These are phyloP conservation scores for Enteromius radiatus DNA, from an alignment of 2,797 vertebrate species.

Conservation along the genomic window DNA sequence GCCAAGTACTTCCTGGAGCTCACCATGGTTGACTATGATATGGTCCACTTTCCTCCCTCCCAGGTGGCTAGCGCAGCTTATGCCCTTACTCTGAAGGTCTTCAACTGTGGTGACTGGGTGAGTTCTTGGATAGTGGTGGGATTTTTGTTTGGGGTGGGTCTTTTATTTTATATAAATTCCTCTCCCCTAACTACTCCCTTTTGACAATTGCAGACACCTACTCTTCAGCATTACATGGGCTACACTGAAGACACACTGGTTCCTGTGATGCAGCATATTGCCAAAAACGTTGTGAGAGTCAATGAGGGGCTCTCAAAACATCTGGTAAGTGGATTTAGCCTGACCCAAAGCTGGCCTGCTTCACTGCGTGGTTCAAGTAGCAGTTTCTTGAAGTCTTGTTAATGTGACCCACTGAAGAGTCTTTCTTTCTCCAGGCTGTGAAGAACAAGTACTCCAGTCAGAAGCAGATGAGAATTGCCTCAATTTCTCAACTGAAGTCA, in stretches of 20 bases:
- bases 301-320: conserved; percentile 78
- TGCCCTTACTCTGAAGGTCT: conserved; percentile 82
- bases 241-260: conserved; percentile 79
- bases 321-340: conserved; percentile 73
- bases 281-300: conserved; percentile 86
- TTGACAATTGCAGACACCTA: conserved; percentile 71
- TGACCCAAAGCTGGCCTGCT: not conserved
- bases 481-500: conserved; percentile 77
- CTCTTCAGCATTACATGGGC: conserved; percentile 79
- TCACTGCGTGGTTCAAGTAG: not conserved
- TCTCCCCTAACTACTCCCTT: not conserved
- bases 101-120: conserved; percentile 82
- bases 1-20: conserved; percentile 89
- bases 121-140: conserved; percentile 47
- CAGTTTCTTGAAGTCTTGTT: not conserved
- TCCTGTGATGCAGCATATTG: conserved; percentile 83
- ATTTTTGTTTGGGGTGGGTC: too few species aligned
- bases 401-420: not conserved
- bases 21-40: conserved; percentile 85
- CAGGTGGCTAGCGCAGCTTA: conserved; percentile 82
- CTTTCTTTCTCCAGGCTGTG: conserved; percentile 74
- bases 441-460: conserved; percentile 84
- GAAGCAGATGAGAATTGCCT: conserved; percentile 79
- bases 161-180: too few species aligned
- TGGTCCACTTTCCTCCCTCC: conserved; percentile 85